phyloP scores from a whole-genome alignment of 2,888 invertebrate genomes.

The Copidosoma aretas region DNA sequence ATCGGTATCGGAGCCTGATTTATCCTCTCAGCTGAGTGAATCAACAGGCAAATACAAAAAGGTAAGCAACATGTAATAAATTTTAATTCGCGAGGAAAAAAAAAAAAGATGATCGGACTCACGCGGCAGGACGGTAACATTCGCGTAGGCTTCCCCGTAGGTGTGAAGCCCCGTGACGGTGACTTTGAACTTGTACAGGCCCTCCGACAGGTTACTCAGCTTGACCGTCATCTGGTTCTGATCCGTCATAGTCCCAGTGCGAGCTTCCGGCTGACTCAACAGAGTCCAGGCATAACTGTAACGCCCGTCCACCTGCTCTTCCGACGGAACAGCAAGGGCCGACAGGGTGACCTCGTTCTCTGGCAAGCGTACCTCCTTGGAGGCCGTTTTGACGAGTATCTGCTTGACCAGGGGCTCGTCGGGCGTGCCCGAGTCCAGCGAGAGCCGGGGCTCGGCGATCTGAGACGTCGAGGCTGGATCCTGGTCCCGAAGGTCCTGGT shows the following conservation, averaged over 20 bases:
- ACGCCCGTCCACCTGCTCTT: conserved; percentile 75
- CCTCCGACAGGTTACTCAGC: conserved; percentile 83
- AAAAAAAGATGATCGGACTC: conserved; percentile 44
- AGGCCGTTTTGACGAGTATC: conserved; percentile 76
- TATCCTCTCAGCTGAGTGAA: conserved; percentile 71
- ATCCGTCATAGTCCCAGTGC: conserved; percentile 77
- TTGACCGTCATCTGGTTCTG: conserved; percentile 85
- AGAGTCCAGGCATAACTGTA: conserved; percentile 91
- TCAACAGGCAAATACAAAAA: too few species aligned
- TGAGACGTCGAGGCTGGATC: conserved; percentile 48
- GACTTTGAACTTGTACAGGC: conserved; percentile 86
- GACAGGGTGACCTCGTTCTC: conserved; percentile 84
- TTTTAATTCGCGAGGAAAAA: too few species aligned
- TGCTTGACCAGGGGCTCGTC: conserved; percentile 68
- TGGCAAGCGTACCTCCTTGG: conserved; percentile 81
- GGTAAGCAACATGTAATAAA: too few species aligned
- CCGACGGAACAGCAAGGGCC: conserved; percentile 81
- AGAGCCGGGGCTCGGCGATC: conserved; percentile 33
- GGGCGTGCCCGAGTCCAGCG: conserved; percentile 54
- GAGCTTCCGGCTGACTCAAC: conserved; percentile 82
- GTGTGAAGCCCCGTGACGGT: conserved; percentile 81
- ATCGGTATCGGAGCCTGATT: conserved; percentile 86
- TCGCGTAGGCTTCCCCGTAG: conserved; percentile 83
- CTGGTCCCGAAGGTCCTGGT: conserved; percentile 44
- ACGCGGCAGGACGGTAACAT: conserved; percentile 86